Percentiles rank a stretch among this genome's conserved stretches.
Conservation (phyloP, 2,888 invertebrate species). For the Lobophora halterata region DNA sequence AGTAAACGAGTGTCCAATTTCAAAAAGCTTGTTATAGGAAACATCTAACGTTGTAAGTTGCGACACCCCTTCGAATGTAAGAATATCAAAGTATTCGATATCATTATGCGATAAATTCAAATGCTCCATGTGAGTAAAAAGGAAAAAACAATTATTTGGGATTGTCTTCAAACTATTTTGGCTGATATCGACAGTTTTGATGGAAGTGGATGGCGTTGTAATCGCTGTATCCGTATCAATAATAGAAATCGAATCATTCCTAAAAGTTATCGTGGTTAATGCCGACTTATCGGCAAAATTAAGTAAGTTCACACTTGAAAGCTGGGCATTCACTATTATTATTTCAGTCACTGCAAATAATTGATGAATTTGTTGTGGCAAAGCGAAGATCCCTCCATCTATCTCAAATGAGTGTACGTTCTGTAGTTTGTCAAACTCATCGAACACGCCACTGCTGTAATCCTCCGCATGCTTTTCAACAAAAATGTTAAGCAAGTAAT, state of each 20-base stretch:
- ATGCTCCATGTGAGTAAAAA: conserved; percentile 11
- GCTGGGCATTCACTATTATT: conserved; percentile 8
- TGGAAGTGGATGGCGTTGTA: conserved; percentile 2
- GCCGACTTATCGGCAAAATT: conserved; percentile 1
- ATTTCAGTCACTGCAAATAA: conserved; percentile 4
- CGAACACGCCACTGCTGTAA: conserved; percentile 13
- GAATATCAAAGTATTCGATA: conserved; percentile 16
- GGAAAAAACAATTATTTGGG: conserved; percentile 13
- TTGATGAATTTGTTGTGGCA: conserved; percentile 9
- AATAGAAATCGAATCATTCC: conserved; percentile 8
- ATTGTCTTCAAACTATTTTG: conserved; percentile 8
- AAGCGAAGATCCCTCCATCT: conserved; percentile 1
- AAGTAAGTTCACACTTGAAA: conserved; percentile 10
- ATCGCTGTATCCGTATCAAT: conserved; percentile 1
- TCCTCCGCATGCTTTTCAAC: conserved; percentile 9
- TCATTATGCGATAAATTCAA: conserved; percentile 20
- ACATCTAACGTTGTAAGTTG: conserved; percentile 13
- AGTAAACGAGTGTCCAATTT: conserved; percentile 16
- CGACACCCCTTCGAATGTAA: conserved; percentile 20
- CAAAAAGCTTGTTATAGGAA: conserved; percentile 15
- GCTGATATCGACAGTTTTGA: conserved; percentile 14
- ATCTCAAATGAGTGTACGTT: conserved; percentile 11
- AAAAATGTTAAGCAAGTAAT: conserved; percentile 5
- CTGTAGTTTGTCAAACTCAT: neutral
- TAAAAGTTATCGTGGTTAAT: conserved; percentile 5